Conservation (phyloP, 2,888 invertebrate species). For the Polyommatus icarus region DNA sequence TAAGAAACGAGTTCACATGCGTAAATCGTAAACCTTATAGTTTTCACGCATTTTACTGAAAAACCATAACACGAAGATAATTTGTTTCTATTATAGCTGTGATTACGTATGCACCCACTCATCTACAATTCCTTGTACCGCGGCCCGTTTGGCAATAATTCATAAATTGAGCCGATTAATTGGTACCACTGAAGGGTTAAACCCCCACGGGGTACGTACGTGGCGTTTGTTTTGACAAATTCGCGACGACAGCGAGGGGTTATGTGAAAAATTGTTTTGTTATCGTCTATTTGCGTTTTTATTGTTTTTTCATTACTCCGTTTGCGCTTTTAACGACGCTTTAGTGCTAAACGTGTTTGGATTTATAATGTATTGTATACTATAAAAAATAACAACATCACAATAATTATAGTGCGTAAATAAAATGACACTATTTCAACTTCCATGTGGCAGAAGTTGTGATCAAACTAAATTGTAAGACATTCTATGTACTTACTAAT, state of each 20-base stretch:
- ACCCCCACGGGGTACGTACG: slow-evolving; percentile 49
- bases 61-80: not conserved
- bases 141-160: slow-evolving; percentile 68
- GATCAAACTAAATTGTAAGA: too few species aligned
- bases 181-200: slow-evolving; percentile 70
- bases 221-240: slow-evolving; percentile 69
- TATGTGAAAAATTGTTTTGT: slow-evolving; percentile 41
- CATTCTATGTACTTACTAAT: too few species aligned
- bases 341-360: not conserved
- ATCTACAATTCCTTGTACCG: slow-evolving; percentile 67
- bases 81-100: slow-evolving; percentile 12
- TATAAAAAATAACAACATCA: too few species aligned
- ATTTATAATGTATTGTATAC: not conserved
- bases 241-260: slow-evolving; percentile 52
- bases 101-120: slow-evolving; percentile 49
- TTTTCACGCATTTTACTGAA: not conserved
- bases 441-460: too few species aligned
- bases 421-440: too few species aligned
- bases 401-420: too few species aligned
- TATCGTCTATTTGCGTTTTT: slow-evolving; percentile 22
- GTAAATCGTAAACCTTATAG: too few species aligned
- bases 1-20: too few species aligned
- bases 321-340: not conserved
- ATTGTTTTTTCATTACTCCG: slow-evolving; percentile 18
- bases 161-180: slow-evolving; percentile 78